phyloP scores from a whole-genome alignment of 2,113 vertebrate species.

The Phaetusa simplex region DNA sequence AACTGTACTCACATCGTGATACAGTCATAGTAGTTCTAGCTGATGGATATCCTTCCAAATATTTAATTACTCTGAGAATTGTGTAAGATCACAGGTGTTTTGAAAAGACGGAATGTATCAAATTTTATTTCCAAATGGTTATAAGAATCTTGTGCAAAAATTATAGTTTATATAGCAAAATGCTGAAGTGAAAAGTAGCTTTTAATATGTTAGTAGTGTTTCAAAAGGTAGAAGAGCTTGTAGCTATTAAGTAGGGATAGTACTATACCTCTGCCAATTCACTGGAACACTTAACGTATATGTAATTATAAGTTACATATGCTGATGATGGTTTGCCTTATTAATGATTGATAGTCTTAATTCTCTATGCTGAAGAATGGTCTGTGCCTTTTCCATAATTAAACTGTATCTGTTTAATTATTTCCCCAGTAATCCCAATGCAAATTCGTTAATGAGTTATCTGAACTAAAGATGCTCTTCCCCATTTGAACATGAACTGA shows the following conservation, averaged over 20 bases:
- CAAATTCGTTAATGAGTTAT: not conserved
- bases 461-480: not conserved
- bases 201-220: not conserved
- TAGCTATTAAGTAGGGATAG: not conserved
- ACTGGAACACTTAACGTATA: not conserved
- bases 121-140: not conserved
- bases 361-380: not conserved
- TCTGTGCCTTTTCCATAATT: not conserved
- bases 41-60: not conserved
- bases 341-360: not conserved
- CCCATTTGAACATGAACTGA: not conserved
- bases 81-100: not conserved
- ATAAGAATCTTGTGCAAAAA: not conserved
- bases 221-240: not conserved
- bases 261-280: not conserved
- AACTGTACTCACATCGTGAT: accelerated
- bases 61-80: not conserved
- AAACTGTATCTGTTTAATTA: not conserved
- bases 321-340: not conserved
- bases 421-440: not conserved
- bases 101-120: not conserved
- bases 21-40: no score
- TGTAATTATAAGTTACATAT: not conserved
- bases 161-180: not conserved
- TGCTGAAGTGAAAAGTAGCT: not conserved